Evolutionary conservation across 2,888 invertebrate genomes (phyloP), one percentile per base, ranked within the genome.

Genomic region (Cheilosia pagana): DNA sequence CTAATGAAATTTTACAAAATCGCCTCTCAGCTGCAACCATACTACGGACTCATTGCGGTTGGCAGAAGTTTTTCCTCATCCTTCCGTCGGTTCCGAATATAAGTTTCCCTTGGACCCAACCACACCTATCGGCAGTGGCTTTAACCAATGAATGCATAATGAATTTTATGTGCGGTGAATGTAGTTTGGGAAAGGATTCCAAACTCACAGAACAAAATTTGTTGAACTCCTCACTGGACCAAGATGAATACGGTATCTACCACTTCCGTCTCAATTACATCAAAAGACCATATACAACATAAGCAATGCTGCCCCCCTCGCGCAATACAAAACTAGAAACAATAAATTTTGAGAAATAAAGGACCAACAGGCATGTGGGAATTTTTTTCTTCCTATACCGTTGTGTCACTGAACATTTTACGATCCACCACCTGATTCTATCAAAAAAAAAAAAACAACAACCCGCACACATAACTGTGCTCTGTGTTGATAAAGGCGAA

Each of bases 121-220:
- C 82, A 74, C 82, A 59, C 63, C 78, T 63, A 59, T 79, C 41
- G 52, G 48, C 75, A 65, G 63, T 45, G 53, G 43, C 68, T 74
- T 59, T 31, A 53, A 39, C 78, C 74, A 35, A 78, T 63, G 83
- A 74, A 83, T 83, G 83, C 74, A 83, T 83, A 83, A 83, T 83
- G 83, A 78, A 83, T 83, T 74, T 65, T 68, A 74, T 70, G 65
- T 83, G 83, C 28, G 83, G 83, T 65, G 39, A 59, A 63, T 78
- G 25, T 21, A 53, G 52, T 78, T 79, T 68, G 2, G n/a, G 41
- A 45, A 68, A 43, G 71, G 14, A 72, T 50, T 50, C 50, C 10
- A 3, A 50, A 10, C 50, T 12, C 5, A 23, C 12, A 5, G 5
- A 50, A 12, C 4, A 14, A 8, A n/a, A 23, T 14, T 14, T 6